Percentiles rank a stretch among this genome's conserved stretches.
Conservation (phyloP, 92 coral and sea anemone genomes). For the Phenganax stokvisi region DNA sequence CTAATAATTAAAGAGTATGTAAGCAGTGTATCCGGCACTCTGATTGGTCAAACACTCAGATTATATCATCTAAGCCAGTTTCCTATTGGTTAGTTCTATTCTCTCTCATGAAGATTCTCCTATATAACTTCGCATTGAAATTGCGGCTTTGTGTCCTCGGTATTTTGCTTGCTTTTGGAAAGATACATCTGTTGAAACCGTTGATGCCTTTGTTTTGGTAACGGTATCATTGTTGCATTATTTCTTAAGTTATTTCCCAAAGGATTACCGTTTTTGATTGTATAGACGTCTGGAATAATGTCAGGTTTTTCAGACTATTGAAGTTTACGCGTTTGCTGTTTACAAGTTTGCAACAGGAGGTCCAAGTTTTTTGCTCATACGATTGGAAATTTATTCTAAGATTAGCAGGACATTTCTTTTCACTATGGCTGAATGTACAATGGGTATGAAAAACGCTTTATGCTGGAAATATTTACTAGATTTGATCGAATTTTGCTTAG, state of each 20-base stretch:
- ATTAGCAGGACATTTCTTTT: not conserved
- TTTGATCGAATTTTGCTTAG: slow-evolving; percentile 1
- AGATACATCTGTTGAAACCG: not conserved
- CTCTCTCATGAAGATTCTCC: not conserved
- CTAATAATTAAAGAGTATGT: not conserved
- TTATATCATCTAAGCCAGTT: not conserved
- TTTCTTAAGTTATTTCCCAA: not conserved
- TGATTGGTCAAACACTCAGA: slow-evolving; percentile 14
- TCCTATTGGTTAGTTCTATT: slow-evolving; percentile 3
- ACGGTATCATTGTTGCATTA: not conserved
- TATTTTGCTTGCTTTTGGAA: not conserved
- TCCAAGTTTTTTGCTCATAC: not conserved
- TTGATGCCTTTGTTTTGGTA: not conserved
- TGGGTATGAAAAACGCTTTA: not conserved
- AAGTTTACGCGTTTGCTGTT: not conserved
- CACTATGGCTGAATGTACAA: not conserved
- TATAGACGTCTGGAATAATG: not conserved
- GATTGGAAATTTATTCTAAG: slow-evolving; percentile 4
- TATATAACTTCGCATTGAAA: not conserved
- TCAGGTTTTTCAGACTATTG: not conserved
- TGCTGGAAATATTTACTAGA: not conserved
- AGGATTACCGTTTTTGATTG: not conserved
- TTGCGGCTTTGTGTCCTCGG: not conserved
- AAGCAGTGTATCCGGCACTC: not conserved
- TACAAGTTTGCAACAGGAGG: slow-evolving; percentile 6